Conservation (phyloP, 2,888 invertebrate genomes). For the Oscheius sp. region DNA sequence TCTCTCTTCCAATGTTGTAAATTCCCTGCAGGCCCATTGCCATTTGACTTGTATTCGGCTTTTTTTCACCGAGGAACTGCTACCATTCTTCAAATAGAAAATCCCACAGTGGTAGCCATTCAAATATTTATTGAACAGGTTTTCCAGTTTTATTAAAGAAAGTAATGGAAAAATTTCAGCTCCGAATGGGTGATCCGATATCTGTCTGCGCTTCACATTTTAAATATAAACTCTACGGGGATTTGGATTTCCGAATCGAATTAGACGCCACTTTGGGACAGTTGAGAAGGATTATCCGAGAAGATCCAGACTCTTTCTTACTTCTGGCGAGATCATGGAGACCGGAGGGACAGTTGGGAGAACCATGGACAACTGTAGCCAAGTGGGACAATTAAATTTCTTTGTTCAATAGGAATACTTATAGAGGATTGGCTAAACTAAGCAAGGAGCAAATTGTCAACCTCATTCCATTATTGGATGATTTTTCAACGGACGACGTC, state of each 20-base stretch:
- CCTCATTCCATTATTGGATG: neutral
- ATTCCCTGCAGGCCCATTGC: neutral
- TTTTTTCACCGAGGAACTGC: neutral
- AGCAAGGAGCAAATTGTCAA: neutral
- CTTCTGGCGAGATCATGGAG: conserved; percentile 21
- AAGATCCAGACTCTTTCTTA: conserved; percentile 27
- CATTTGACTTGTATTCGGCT: conserved; percentile 3
- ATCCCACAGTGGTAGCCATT: conserved; percentile 11
- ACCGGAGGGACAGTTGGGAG: neutral
- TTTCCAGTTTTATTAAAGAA: neutral
- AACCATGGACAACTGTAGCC: conserved; percentile 2
- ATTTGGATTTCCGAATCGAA: conserved; percentile 20
- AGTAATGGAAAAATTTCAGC: neutral
- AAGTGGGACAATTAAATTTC: neutral
- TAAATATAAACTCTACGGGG: conserved; percentile 3
- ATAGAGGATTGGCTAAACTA: neutral
- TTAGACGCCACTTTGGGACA: conserved; percentile 9
- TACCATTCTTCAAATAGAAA: conserved; percentile 6
- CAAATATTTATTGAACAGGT: conserved; percentile 27
- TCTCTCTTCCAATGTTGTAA: neutral
- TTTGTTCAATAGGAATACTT: neutral
- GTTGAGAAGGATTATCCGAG: conserved; percentile 18
- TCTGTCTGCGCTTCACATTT: conserved; percentile 20
- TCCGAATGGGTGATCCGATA: conserved; percentile 21
- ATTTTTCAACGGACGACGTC: neutral